Percentiles rank a stretch among this genome's conserved stretches.
phyloP scores from a whole-genome alignment of 1,140 invertebrate genomes.

The Caenorhabditis inopinata region DNA sequence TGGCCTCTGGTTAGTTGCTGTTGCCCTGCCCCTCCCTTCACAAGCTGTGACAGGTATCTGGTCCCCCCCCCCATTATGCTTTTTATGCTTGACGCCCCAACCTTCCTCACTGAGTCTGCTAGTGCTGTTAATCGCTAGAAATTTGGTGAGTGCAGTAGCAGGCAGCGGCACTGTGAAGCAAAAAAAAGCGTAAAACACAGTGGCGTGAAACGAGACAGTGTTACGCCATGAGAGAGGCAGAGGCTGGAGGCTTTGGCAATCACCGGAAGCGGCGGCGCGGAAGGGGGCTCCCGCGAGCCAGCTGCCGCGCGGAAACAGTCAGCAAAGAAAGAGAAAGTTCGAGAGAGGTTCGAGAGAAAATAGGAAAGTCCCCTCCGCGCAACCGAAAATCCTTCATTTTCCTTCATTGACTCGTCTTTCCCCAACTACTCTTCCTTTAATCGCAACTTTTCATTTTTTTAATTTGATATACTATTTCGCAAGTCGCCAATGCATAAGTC shows the following conservation, averaged over 20 bases:
- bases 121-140: conserved; percentile 23
- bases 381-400: conserved; percentile 30
- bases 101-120: neutral
- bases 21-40: conserved; percentile 17
- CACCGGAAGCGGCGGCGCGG: conserved; percentile 19
- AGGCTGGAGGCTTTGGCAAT: neutral
- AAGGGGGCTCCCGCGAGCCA: neutral
- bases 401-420: conserved; percentile 29
- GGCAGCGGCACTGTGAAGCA: neutral
- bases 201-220: conserved; percentile 14
- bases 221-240: neutral
- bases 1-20: conserved; percentile 16
- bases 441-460: neutral
- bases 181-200: conserved; percentile 30
- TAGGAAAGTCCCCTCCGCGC: conserved; percentile 13
- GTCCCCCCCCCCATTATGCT: neutral
- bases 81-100: neutral
- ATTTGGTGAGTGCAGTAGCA: conserved; percentile 10
- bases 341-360: neutral
- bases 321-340: neutral
- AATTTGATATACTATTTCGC: neutral
- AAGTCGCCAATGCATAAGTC: conserved; percentile 14
- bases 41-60: conserved; percentile 26
- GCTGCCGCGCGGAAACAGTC: neutral
- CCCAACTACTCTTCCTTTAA: neutral